Conservation (phyloP, 2,797 vertebrate genomes). For the Pogonophryne albipinna region DNA sequence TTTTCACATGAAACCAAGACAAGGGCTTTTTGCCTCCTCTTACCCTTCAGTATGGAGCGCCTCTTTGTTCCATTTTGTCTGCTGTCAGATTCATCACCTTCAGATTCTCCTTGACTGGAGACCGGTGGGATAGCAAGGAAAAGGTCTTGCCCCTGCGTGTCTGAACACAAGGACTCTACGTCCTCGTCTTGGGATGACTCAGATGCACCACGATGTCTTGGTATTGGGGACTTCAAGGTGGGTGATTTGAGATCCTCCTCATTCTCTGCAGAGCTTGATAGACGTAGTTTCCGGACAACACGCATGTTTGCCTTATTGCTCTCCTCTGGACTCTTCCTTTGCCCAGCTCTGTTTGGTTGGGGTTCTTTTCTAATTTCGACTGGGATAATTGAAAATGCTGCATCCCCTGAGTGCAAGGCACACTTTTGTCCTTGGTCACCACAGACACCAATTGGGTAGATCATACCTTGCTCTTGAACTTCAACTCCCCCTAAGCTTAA, state of each 20-base stretch:
- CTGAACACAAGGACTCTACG: slow-evolving; percentile 74
- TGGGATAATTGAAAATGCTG: slow-evolving; percentile 65
- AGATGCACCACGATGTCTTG: slow-evolving; percentile 56
- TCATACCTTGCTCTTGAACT: slow-evolving; percentile 78
- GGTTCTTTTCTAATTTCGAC: slow-evolving; percentile 76
- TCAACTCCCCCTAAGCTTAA: slow-evolving; percentile 77
- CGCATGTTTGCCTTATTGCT: slow-evolving; percentile 62
- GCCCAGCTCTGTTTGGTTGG: slow-evolving; percentile 58
- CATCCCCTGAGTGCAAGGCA: slow-evolving; percentile 80
- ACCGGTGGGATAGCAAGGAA: slow-evolving; percentile 79
- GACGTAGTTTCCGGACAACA: slow-evolving; percentile 76
- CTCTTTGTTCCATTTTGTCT: slow-evolving; percentile 56
- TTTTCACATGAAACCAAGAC: slow-evolving; percentile 77
- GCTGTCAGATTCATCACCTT: slow-evolving; percentile 72
- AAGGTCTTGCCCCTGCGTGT: slow-evolving; percentile 70
- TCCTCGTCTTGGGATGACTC: slow-evolving; percentile 84
- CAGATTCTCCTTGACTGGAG: slow-evolving; percentile 82
- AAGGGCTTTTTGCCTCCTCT: slow-evolving; percentile 71
- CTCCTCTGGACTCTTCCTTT: slow-evolving; percentile 52
- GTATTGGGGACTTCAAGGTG: slow-evolving; percentile 49
- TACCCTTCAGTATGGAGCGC: slow-evolving; percentile 56
- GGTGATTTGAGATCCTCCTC: slow-evolving; percentile 69
- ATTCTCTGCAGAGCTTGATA: slow-evolving; percentile 80
- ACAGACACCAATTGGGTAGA: slow-evolving; percentile 82
- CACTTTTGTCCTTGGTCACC: slow-evolving; percentile 83